These are phyloP conservation scores for Drosophila kurseongensis DNA, from an alignment of 1,140 invertebrate species.

Conservation along the genomic window DNA sequence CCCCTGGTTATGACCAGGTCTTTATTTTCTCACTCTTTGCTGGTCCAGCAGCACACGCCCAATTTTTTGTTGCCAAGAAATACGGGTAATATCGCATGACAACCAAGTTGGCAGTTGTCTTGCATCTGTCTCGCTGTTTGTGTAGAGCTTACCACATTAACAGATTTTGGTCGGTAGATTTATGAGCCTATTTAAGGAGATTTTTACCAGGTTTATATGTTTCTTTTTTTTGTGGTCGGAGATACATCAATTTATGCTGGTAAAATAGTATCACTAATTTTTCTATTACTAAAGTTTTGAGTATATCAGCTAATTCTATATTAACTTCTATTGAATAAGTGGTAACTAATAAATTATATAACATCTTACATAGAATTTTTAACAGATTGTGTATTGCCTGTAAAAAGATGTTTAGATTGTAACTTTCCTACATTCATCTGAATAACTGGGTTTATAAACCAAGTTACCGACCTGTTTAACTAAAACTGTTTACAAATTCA, in stretches of 20 bases:
- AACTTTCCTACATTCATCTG: not conserved
- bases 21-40: conserved; percentile 22
- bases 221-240: no score
- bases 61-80: conserved; percentile 43
- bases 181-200: conserved; percentile 13
- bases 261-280: not conserved
- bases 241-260: not conserved
- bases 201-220: not conserved
- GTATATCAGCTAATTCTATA: not conserved
- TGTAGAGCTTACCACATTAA: conserved; percentile 14
- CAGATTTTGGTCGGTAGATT: conserved; percentile 23
- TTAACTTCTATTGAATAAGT: no score
- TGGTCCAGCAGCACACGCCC: conserved; percentile 60
- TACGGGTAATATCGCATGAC: conserved; percentile 46
- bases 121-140: conserved; percentile 22
- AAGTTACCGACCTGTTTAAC: not conserved
- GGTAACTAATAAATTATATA: not conserved
- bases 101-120: conserved; percentile 48
- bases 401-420: not conserved
- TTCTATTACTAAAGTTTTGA: not conserved
- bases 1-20: conserved; percentile 25
- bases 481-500: conserved; percentile 1
- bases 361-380: no score
- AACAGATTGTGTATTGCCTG: no score
- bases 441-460: not conserved